Conservation (phyloP, 1,140 invertebrate genomes). For the Dolichoris vasculosae region DNA sequence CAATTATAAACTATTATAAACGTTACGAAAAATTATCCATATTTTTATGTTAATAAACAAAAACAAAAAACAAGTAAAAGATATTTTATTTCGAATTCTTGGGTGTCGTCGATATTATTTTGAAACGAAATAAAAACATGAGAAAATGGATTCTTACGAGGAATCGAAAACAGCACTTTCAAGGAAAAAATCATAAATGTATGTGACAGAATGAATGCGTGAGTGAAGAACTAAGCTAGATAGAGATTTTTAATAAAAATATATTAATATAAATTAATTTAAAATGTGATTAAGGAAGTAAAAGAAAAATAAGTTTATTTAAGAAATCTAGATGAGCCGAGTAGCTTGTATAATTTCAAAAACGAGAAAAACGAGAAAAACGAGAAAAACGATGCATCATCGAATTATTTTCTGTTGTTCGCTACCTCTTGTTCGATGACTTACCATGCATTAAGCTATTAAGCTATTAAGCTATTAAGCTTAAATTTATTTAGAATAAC, state of each 20-base stretch:
- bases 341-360: background rate
- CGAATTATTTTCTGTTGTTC: constrained; percentile 16
- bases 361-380: constrained; percentile 19
- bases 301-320: constrained; percentile 14
- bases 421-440: constrained; percentile 17
- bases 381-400: constrained; percentile 12
- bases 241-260: constrained; percentile 63
- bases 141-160: constrained; percentile 18
- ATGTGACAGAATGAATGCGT: constrained; percentile 50
- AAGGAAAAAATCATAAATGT: constrained; percentile 28
- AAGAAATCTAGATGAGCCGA: background rate
- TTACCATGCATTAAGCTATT: constrained; percentile 29
- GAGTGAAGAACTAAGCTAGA: constrained; percentile 55
- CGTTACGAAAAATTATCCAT: constrained; percentile 13
- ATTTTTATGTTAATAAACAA: constrained; percentile 40
- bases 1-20: constrained; percentile 1
- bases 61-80: constrained; percentile 29
- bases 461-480: constrained; percentile 30
- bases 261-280: constrained; percentile 52
- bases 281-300: constrained; percentile 19
- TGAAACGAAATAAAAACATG: background rate
- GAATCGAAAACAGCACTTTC: background rate
- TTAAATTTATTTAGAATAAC: constrained; percentile 2
- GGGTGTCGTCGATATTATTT: background rate
- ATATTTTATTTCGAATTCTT: constrained; percentile 12